A percentile compares a stretch with the other conserved stretches of the same genome.
phyloP scores from a whole-genome alignment of 1,140 invertebrate genomes.

The Heliconius hermathena region DNA sequence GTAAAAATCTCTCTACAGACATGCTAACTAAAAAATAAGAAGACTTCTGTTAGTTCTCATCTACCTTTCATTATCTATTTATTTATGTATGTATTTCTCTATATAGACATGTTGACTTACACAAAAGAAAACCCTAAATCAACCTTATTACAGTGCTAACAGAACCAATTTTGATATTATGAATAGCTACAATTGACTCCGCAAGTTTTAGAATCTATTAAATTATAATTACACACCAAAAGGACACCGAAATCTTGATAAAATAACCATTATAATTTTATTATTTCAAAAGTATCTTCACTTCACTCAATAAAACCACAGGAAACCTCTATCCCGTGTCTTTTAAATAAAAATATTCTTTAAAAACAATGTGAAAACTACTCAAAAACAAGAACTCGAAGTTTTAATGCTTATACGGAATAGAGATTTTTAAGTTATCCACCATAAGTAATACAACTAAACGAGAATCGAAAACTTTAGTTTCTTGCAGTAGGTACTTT shows the following conservation, averaged over 20 bases:
- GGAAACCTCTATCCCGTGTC: not conserved
- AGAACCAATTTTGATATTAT: not conserved
- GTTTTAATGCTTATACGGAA: conserved; percentile 7
- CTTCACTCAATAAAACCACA: not conserved
- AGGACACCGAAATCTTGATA: not conserved
- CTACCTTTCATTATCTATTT: too few species aligned
- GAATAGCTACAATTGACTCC: not conserved
- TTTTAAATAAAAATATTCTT: conserved; percentile 7
- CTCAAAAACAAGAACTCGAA: not conserved
- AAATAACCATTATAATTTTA: not conserved
- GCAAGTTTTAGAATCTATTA: not conserved
- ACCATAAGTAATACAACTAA: conserved; percentile 13
- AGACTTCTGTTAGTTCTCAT: too few species aligned
- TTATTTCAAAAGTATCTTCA: not conserved
- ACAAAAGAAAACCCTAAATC: not conserved
- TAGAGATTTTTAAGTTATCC: conserved; percentile 14
- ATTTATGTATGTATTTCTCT: too few species aligned
- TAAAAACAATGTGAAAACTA: not conserved
- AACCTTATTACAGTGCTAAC: not conserved
- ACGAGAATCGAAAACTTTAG: conserved; percentile 11
- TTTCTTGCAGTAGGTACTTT: not conserved
- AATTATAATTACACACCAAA: not conserved
- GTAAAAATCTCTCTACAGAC: too few species aligned
- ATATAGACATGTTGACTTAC: too few species aligned
- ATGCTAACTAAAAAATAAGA: too few species aligned